These are phyloP conservation scores for Andricus grossulariae DNA, from an alignment of 1,140 invertebrate genomes.

Conservation along the genomic window DNA sequence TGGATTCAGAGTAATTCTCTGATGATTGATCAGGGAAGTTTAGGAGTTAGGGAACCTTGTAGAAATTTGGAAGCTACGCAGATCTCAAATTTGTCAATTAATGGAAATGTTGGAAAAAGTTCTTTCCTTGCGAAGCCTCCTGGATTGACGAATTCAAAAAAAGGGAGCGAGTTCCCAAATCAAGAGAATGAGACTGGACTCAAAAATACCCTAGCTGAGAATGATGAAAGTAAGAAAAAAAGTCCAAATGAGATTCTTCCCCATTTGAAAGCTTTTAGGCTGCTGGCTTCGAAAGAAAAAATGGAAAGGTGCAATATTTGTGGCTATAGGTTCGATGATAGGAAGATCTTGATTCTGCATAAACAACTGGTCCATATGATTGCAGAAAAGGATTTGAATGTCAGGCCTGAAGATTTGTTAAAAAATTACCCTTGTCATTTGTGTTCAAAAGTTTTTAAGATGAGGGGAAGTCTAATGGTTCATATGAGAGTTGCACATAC, in stretches of 20 bases:
- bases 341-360: constrained; percentile 83
- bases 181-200: constrained; percentile 14
- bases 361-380: constrained; percentile 84
- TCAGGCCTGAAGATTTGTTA: constrained; percentile 55
- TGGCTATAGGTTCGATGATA: constrained; percentile 82
- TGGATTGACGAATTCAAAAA: constrained; percentile 1
- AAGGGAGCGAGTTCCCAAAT: constrained; percentile 21
- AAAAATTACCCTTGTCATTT: constrained; percentile 84
- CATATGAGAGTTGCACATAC: constrained; percentile 87
- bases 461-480: constrained; percentile 87
- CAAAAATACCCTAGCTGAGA: background rate
- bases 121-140: background rate
- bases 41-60: background rate
- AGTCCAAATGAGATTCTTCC: constrained; percentile 45
- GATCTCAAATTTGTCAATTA: background rate
- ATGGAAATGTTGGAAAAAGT: background rate
- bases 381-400: constrained; percentile 72
- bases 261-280: constrained; percentile 50
- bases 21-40: background rate
- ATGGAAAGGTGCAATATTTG: constrained; percentile 82
- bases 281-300: constrained; percentile 58
- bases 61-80: background rate
- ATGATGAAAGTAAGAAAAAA: background rate
- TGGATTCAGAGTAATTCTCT: background rate
- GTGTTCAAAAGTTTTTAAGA: constrained; percentile 87